Evolutionary conservation across 1,140 invertebrate genomes (phyloP), one percentile per base, ranked within the genome.

Genomic region (Drosophila arawakana): DNA sequence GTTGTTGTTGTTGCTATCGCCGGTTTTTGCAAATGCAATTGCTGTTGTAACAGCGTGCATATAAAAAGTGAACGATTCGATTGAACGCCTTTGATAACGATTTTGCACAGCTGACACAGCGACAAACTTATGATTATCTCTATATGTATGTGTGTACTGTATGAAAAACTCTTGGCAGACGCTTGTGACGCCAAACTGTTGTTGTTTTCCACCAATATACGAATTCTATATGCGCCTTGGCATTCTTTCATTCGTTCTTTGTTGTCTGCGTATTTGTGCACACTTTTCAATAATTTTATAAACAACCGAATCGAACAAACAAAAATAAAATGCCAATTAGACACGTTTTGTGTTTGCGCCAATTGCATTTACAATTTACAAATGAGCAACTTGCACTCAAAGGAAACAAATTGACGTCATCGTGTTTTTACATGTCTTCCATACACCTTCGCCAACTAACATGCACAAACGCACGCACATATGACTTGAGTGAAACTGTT

Each of bases 1-100:
- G 76, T 76, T 65, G 44, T 81, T 81, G 44, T 55, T 80, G 78
- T 81, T 81, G 44, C 49, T 80, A 66, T 80, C 78, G 75, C 65
- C 72, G 46, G 47, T 11, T 39, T 11, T 39, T 55, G 69, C 61
- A 55, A 61, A 46, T 76, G 69, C 43, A 68, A 55, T 35, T 46
- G 63, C 65, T 50, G 25, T 68, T 59, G 35, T 8, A n/a, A 13
- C 57, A 25, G 25, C 30, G 44, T 73, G 73, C 41, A 41, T 78
- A 77, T 78, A 59, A 78, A 30, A 65, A 75, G 76, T 80, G 62
- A 47, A 35, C 71, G 61, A 67, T 65, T 11, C 39, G 37, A 68
- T 73, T 67, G 52, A 54, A 59, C 39, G 35, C 15, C 18, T 35
- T 41, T 52, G 63, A 59, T 69, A 63, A 61, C 84, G 63, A 63